Evolutionary conservation across 2,888 invertebrate genomes (phyloP).

Genomic region (Harpalus rufipes): DNA sequence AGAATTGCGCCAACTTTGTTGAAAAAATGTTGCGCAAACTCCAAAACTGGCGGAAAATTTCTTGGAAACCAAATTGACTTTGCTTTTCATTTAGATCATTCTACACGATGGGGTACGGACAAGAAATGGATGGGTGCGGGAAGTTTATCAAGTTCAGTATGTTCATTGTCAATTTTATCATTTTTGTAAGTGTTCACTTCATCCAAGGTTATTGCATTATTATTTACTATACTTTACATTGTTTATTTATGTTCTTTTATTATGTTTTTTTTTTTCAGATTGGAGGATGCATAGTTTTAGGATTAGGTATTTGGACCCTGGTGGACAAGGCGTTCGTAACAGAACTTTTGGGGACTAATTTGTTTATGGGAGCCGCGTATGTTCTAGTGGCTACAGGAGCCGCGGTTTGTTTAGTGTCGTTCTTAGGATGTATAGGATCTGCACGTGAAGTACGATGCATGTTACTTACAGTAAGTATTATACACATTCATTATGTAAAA

Average conservation of each 20-base stretch:
- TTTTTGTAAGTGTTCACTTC: slow-evolving; percentile 85
- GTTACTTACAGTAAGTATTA: slow-evolving; percentile 88
- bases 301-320: slow-evolving; percentile 91
- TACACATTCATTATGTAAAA: background rate
- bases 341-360: slow-evolving; percentile 90
- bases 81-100: slow-evolving; percentile 52
- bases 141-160: slow-evolving; percentile 92
- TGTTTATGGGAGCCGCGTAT: slow-evolving; percentile 92
- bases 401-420: slow-evolving; percentile 89
- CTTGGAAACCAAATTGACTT: slow-evolving; percentile 3
- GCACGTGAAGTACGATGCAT: slow-evolving; percentile 96
- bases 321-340: slow-evolving; percentile 91
- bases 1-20: slow-evolving; percentile 41
- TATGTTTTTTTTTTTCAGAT: slow-evolving; percentile 80
- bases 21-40: slow-evolving; percentile 55
- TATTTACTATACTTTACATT: background rate
- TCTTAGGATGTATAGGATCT: slow-evolving; percentile 96
- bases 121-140: slow-evolving; percentile 93
- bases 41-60: slow-evolving; percentile 21
- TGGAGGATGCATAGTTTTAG: slow-evolving; percentile 88
- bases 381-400: slow-evolving; percentile 91
- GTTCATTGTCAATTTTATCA: slow-evolving; percentile 90
- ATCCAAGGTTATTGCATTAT: background rate
- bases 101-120: slow-evolving; percentile 84
- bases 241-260: background rate